A percentile compares a stretch with the other conserved stretches of the same genome.
These are phyloP conservation scores for Aphelinus certus DNA, from an alignment of 1,140 invertebrate genomes.

Conservation along the genomic window DNA sequence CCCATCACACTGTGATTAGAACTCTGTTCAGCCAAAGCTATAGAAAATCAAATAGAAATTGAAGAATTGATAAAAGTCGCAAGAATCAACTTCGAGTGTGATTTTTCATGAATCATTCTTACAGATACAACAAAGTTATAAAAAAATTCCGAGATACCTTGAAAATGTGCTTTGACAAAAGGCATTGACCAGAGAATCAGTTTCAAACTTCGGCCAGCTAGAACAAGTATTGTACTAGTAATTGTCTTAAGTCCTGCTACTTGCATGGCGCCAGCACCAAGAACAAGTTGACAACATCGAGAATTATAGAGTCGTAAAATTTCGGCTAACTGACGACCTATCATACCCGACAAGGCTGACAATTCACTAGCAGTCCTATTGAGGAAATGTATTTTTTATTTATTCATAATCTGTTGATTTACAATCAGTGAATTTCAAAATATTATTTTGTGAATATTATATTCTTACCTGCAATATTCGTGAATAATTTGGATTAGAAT, in stretches of 20 bases:
- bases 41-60: conserved; percentile 21
- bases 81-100: not conserved
- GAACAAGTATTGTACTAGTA: conserved; percentile 91
- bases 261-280: conserved; percentile 94
- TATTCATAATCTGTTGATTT: not conserved
- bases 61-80: too few relatives aligned
- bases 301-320: conserved; percentile 92
- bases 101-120: conserved; percentile 1
- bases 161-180: conserved; percentile 75
- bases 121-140: not conserved
- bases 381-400: not conserved
- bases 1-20: conserved; percentile 53
- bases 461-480: conserved; percentile 84
- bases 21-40: conserved; percentile 57
- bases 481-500: conserved; percentile 87
- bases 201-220: conserved; percentile 89
- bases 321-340: conserved; percentile 86
- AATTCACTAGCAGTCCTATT: conserved; percentile 66
- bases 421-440: too few relatives aligned
- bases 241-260: conserved; percentile 96
- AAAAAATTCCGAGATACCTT: conserved; percentile 50
- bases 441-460: too few relatives aligned
- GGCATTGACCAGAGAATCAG: conserved; percentile 82
- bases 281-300: conserved; percentile 90
- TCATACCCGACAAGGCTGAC: conserved; percentile 72